Base-by-base conservation (phyloP, 1,140 invertebrate species). In the Panagrolaimus sp. region DNA sequence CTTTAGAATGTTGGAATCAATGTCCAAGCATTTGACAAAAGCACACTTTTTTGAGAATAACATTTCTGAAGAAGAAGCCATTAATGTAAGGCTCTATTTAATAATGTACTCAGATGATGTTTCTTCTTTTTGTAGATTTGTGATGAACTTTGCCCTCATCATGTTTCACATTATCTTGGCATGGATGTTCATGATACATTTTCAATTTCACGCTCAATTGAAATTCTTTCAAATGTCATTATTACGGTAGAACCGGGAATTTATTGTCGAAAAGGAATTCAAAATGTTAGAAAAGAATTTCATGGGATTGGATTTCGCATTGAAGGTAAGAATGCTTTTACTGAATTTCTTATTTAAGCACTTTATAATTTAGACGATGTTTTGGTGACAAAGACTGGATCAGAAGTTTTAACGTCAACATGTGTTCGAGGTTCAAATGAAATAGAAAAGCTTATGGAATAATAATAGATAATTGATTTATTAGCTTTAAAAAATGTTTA, bases 171-270 rank as follows among this genome's bases (percentile, higher is more conserved):
- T 87, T 97, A 96, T 85, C 86, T 97, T 14, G 94, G 94, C 11
- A 91, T 97, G 89, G 96, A 98, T 85, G 92, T 99, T 20, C 96
- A 99, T 84, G 96, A 99, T 84, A 91, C 92, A 16, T 87, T 89
- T 45, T 85, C 88, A 23, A 87, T 97, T 66, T 87, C 89, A 1
- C 86, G 92, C 69, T 87, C 85, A 77, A 87, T 89, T 31, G 85
- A 85, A 65, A 84, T 96, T 27, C 75, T 87, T 71, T 88, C 89
- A 23, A 91, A 91, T 72, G 96, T 96, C 89, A 86, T 95, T 9
- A 88, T 98, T 69, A 98, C 95, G 9, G 87, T 98, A n/a, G 96
- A 98, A 87, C 96, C 96, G 77, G 95, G 95, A 90, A 64, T 27
- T 16, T 72, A 31, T 53, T n/a, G 76, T 46, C 27, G 42, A 13